phyloP scores from a whole-genome alignment of 2,797 vertebrate species.

The Menidia menidia region DNA sequence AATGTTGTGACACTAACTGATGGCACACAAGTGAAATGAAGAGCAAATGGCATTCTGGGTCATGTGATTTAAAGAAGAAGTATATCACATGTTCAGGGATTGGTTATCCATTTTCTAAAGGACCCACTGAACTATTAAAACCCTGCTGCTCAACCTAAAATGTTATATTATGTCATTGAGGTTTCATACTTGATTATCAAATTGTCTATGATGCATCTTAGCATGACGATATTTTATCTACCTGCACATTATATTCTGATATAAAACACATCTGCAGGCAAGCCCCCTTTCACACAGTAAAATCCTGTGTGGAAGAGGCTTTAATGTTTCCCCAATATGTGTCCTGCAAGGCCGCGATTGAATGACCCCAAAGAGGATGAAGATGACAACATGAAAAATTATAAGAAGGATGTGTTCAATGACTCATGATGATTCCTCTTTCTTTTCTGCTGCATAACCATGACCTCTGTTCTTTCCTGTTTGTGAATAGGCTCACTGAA shows the following conservation, averaged over 20 bases:
- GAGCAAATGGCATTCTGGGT: constrained; percentile 1
- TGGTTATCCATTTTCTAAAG: neutral
- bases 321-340: too few relatives aligned
- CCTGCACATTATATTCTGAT: neutral
- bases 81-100: neutral
- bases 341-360: neutral
- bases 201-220: neutral
- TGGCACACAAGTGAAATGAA: neutral
- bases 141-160: neutral
- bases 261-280: too few relatives aligned
- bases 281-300: too few relatives aligned
- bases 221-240: neutral
- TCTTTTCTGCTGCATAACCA: neutral
- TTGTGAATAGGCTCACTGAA: too few relatives aligned
- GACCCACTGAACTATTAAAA: neutral
- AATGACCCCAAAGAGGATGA: neutral
- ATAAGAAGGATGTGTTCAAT: neutral
- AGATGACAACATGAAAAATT: neutral
- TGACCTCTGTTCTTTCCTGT: neutral
- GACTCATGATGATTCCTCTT: neutral
- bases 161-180: neutral
- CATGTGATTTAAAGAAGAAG: constrained; percentile 28
- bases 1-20: constrained; percentile 6
- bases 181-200: neutral
- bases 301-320: too few relatives aligned